These are phyloP conservation scores for Cotesia vestalis DNA, from an alignment of 1,140 invertebrate genomes.

Conservation along the genomic window DNA sequence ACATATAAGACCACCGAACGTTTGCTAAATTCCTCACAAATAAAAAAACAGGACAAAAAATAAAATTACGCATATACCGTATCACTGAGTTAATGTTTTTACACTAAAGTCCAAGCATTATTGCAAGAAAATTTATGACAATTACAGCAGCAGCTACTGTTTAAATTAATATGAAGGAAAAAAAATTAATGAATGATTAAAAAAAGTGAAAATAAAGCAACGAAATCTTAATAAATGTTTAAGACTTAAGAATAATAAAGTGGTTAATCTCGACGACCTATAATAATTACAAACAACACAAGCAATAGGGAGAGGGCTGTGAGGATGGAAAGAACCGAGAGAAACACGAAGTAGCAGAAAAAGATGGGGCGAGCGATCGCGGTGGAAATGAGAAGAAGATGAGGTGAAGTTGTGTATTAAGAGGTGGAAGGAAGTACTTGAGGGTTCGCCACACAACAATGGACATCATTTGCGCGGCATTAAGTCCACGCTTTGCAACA, in stretches of 20 bases:
- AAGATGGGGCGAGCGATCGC: too few relatives aligned
- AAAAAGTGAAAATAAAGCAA: too few relatives aligned
- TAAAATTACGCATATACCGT: slow-evolving; percentile 38
- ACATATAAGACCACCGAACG: slow-evolving; percentile 47
- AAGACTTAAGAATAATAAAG: too few relatives aligned
- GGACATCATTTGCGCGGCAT: slow-evolving; percentile 22
- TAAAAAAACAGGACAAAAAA: slow-evolving; percentile 30
- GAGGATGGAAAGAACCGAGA: too few relatives aligned
- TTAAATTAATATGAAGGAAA: too few relatives aligned
- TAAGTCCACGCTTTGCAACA: slow-evolving; percentile 5
- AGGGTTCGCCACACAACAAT: slow-evolving; percentile 11
- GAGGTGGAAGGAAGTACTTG: not conserved
- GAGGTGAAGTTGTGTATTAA: too few relatives aligned
- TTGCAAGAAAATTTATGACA: slow-evolving; percentile 17
- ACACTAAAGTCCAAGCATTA: slow-evolving; percentile 24
- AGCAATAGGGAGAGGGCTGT: too few relatives aligned
- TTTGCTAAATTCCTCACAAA: slow-evolving; percentile 48
- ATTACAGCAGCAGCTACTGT: slow-evolving; percentile 11
- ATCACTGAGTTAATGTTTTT: slow-evolving; percentile 39
- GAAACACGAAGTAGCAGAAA: too few relatives aligned
- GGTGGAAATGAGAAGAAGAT: too few relatives aligned
- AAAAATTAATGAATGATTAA: not conserved
- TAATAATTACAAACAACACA: too few relatives aligned
- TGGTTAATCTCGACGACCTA: too few relatives aligned
- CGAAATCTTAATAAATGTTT: too few relatives aligned